These are phyloP conservation scores for Coelopa frigida DNA, from an alignment of 1,140 invertebrate genomes.

Conservation along the genomic window DNA sequence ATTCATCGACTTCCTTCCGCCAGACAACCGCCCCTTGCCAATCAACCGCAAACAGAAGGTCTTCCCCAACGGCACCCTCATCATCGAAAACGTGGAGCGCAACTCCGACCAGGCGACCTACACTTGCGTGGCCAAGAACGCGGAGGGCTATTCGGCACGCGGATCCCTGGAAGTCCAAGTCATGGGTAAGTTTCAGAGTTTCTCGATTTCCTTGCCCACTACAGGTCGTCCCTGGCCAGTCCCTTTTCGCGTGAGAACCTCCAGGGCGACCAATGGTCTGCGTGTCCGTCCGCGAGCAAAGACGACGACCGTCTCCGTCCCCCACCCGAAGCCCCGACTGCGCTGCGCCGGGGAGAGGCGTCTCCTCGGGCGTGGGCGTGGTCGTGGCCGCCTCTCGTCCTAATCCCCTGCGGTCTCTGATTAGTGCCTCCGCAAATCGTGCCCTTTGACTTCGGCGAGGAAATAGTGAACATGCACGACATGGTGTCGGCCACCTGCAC, in stretches of 20 bases:
- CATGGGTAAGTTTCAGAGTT: constrained; percentile 71
- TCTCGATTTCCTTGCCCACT: constrained; percentile 7
- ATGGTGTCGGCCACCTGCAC: constrained; percentile 68
- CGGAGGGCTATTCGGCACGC: constrained; percentile 79
- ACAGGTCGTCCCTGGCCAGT: no score
- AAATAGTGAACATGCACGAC: constrained; percentile 63
- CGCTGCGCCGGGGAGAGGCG: no score
- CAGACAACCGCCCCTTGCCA: constrained; percentile 62
- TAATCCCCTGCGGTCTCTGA: not conserved
- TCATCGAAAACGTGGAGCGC: constrained; percentile 88
- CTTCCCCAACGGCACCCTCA: constrained; percentile 86
- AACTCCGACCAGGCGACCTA: constrained; percentile 89
- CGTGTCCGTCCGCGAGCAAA: no score
- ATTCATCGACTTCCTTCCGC: not conserved
- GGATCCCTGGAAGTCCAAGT: constrained; percentile 87
- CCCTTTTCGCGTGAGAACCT: no score
- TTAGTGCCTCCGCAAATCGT: constrained; percentile 62
- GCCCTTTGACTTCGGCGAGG: constrained; percentile 63
- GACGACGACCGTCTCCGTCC: no score
- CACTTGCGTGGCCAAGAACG: constrained; percentile 86
- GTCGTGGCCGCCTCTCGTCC: no score
- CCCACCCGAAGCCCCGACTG: no score
- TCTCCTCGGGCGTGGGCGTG: no score
- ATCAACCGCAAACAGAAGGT: constrained; percentile 94
- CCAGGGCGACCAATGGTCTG: no score